Conservation (phyloP, 2,797 vertebrate genomes). For the Pseudocheirus occidentalis region DNA sequence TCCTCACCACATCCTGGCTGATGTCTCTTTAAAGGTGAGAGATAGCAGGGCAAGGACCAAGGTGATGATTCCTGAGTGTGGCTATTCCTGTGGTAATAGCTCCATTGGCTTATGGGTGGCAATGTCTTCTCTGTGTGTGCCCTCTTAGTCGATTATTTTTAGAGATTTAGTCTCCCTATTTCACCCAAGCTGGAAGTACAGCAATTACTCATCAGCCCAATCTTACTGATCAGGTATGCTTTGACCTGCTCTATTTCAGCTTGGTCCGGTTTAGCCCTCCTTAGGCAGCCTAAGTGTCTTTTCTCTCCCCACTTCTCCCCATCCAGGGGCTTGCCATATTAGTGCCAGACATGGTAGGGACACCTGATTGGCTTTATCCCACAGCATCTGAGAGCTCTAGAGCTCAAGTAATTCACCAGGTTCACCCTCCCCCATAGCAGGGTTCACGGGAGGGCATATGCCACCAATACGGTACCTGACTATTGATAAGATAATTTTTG, state of each 20-base stretch:
- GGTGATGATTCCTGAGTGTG: not conserved
- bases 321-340: not conserved
- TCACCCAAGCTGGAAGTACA: not conserved
- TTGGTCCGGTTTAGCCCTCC: not conserved
- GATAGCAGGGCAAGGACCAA: not conserved
- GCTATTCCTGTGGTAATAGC: not conserved
- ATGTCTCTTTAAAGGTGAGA: conserved; percentile 90
- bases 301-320: not conserved
- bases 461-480: not conserved
- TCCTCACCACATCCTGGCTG: conserved; percentile 94
- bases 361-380: not conserved
- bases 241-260: not conserved
- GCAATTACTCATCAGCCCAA: not conserved
- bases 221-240: not conserved
- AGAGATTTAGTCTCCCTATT: not conserved
- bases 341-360: not conserved
- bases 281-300: not conserved
- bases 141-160: not conserved
- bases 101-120: not conserved
- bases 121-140: not conserved
- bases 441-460: not conserved
- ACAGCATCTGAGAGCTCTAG: not conserved
- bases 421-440: not conserved
- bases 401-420: not conserved
- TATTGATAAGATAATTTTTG: not conserved